phyloP scores from a whole-genome alignment of 2,113 vertebrate species.

The Leptobrachium ailaonicum region DNA sequence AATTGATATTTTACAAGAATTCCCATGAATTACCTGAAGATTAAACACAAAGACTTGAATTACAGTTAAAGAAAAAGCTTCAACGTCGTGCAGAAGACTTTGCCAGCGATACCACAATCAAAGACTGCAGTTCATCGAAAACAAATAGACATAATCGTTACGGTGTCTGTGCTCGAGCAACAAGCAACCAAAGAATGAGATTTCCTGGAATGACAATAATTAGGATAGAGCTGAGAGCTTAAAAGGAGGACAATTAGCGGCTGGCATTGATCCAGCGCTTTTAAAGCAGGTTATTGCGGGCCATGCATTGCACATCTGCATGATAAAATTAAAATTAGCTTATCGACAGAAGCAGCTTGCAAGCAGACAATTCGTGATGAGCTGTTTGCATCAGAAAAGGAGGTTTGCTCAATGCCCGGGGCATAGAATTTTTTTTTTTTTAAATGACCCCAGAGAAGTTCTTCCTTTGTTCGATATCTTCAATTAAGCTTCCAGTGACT shows the following conservation, averaged over 20 bases:
- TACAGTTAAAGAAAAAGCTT: background rate
- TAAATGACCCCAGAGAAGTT: conserved; percentile 1
- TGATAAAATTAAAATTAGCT: conserved; percentile 60
- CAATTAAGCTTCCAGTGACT: background rate
- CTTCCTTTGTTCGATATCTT: background rate
- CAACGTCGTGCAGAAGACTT: background rate
- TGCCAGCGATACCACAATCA: conserved; percentile 47
- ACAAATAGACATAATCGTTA: conserved; percentile 45
- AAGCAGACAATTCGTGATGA: conserved; percentile 50
- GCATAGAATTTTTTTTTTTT: no score
- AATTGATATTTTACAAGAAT: no score
- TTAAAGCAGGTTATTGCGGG: conserved; percentile 58
- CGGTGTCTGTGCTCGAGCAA: conserved; percentile 54
- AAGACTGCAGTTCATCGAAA: conserved; percentile 49
- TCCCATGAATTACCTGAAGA: no score
- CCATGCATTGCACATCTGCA: conserved; percentile 55
- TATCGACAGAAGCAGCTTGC: conserved; percentile 66
- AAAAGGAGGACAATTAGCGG: conserved; percentile 60
- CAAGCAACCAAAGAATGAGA: conserved; percentile 50
- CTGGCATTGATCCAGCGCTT: conserved; percentile 59
- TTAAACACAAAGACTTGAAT: no score
- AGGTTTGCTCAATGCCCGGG: conserved; percentile 9
- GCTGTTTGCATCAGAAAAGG: conserved; percentile 52
- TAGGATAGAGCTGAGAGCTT: conserved; percentile 58
- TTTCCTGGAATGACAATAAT: conserved; percentile 65